These are phyloP conservation scores for Nasonovia ribisnigri DNA, from an alignment of 2,888 invertebrate genomes.

Conservation along the genomic window DNA sequence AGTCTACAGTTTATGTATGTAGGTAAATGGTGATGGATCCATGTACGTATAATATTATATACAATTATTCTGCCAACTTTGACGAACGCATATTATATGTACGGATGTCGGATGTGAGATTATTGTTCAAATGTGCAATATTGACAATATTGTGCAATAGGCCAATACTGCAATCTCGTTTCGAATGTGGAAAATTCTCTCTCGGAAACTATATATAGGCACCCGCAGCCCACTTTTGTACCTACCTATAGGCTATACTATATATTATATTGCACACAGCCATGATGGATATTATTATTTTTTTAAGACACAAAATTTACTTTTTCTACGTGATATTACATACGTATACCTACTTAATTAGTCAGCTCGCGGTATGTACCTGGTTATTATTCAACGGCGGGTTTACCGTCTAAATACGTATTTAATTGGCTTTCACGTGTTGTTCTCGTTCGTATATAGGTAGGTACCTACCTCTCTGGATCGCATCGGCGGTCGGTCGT, in stretches of 20 bases:
- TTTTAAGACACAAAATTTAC: neutral
- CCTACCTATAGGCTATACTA: neutral
- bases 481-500: neutral
- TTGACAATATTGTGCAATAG: neutral
- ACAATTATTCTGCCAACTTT: neutral
- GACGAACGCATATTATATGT: neutral
- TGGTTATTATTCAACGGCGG: constrained; percentile 24
- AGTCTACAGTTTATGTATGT: neutral
- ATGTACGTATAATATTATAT: neutral
- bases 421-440: constrained; percentile 32
- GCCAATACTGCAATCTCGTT: neutral
- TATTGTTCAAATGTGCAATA: neutral
- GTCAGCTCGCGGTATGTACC: neutral
- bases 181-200: neutral
- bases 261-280: neutral
- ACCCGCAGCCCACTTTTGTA: neutral
- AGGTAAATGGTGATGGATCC: neutral
- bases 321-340: neutral
- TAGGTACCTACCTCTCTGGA: neutral
- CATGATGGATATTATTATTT: neutral
- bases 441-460: neutral
- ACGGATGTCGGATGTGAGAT: neutral
- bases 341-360: neutral
- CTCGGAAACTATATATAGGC: neutral
- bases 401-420: constrained; percentile 31